Evolutionary conservation across 2,888 invertebrate genomes (phyloP).

Genomic region (Epinotia nisella): DNA sequence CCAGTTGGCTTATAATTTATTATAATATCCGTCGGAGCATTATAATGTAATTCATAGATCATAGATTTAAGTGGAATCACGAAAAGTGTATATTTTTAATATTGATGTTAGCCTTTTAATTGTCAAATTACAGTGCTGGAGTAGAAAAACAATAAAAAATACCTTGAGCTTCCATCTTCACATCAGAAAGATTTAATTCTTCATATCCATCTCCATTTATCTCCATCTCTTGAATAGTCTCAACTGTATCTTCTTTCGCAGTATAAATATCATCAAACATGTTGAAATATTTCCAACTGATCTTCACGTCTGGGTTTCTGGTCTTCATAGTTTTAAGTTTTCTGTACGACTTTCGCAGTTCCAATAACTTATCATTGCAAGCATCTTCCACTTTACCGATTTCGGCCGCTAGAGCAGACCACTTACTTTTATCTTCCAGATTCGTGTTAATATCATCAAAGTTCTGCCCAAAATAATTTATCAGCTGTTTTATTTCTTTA

Average conservation of each 20-base stretch:
- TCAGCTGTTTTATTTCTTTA: conserved; percentile 69
- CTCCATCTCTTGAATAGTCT: conserved; percentile 40
- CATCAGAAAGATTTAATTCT: conserved; percentile 51
- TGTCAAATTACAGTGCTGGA: too few relatives aligned
- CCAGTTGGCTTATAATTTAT: too few relatives aligned
- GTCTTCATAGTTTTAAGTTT: conserved; percentile 72
- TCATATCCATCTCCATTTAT: conserved; percentile 53
- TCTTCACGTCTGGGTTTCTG: conserved; percentile 69
- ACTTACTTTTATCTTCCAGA: conserved; percentile 57
- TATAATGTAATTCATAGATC: too few relatives aligned
- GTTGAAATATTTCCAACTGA: conserved; percentile 75
- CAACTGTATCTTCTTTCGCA: conserved; percentile 46
- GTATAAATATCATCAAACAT: conserved; percentile 69
- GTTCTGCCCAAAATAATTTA: conserved; percentile 64
- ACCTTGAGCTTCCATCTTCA: conserved; percentile 41
- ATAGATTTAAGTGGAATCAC: too few relatives aligned
- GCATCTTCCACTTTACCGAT: conserved; percentile 59
- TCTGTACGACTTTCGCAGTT: conserved; percentile 72
- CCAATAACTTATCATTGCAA: conserved; percentile 71
- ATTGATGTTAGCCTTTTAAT: too few relatives aligned
- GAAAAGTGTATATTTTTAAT: too few relatives aligned
- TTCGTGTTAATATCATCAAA: conserved; percentile 60
- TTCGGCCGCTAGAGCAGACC: conserved; percentile 59
- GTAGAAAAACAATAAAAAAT: conserved; percentile 8
- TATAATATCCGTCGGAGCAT: too few relatives aligned